Percentiles rank a stretch among this genome's conserved stretches.
phyloP scores from a whole-genome alignment of 2,888 invertebrate genomes.

The Meghimatium bilineatum region DNA sequence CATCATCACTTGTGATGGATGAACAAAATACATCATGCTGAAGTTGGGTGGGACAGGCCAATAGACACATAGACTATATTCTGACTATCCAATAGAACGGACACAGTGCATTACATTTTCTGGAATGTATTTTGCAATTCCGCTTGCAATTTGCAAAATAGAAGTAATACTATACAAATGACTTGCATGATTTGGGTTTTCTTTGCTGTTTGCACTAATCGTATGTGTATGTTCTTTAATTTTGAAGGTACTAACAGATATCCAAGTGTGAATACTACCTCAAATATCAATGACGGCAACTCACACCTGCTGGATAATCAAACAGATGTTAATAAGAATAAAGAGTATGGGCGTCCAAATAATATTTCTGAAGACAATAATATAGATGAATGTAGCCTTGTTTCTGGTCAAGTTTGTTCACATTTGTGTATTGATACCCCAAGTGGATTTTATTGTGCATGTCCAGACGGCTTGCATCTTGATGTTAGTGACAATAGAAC shows the following conservation, averaged over 20 bases:
- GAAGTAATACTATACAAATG: not conserved
- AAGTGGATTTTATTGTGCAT: slow-evolving; percentile 74
- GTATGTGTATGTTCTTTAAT: slow-evolving; percentile 9
- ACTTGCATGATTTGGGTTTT: not conserved
- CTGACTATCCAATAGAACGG: too few species aligned
- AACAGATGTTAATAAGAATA: not conserved
- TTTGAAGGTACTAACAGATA: slow-evolving; percentile 19
- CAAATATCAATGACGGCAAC: not conserved
- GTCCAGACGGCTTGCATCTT: slow-evolving; percentile 70
- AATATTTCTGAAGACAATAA: slow-evolving; percentile 47
- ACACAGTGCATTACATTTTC: too few species aligned
- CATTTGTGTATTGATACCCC: slow-evolving; percentile 73
- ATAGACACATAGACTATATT: too few species aligned
- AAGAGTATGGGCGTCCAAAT: not conserved
- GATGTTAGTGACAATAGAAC: slow-evolving; percentile 69
- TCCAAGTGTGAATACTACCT: not conserved
- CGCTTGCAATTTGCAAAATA: too few species aligned
- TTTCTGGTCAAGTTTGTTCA: slow-evolving; percentile 75
- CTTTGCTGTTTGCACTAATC: not conserved
- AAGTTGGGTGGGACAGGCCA: too few species aligned
- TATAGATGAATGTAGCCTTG: slow-evolving; percentile 70
- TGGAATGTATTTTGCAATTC: too few species aligned
- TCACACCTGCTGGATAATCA: not conserved
- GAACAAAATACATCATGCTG: too few species aligned
- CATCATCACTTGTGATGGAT: too few species aligned